Evolutionary conservation across 1,140 invertebrate genomes (phyloP).

Genomic region (Phocides pigmalion): DNA sequence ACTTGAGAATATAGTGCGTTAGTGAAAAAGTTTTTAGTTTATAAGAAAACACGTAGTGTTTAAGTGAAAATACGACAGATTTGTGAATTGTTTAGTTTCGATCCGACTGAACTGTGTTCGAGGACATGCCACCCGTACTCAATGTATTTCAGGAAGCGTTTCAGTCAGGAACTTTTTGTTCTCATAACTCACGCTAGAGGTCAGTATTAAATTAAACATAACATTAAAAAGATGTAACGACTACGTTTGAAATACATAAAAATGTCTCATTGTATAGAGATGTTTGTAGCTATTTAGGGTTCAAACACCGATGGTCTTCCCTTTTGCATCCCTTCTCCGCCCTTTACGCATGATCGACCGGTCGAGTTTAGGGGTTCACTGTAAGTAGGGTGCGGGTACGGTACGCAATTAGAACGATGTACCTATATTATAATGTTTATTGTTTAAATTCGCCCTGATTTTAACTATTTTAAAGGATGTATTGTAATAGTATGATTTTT

Average conservation of each 20-base stretch:
- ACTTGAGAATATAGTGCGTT: conserved; percentile 49
- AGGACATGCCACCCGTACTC: conserved; percentile 72
- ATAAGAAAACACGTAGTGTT: conserved; percentile 54
- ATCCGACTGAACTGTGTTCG: conserved; percentile 62
- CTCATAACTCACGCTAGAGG: conserved; percentile 80
- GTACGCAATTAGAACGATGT: conserved; percentile 35
- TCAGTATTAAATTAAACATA: conserved; percentile 65
- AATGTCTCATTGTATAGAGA: conserved; percentile 41
- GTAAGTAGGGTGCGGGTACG: conserved; percentile 70
- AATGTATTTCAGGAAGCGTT: conserved; percentile 81
- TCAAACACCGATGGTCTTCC: conserved; percentile 74
- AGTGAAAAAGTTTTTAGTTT: conserved; percentile 55
- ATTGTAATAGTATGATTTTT: too few relatives aligned
- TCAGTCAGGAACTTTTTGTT: conserved; percentile 80
- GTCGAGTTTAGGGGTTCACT: conserved; percentile 76
- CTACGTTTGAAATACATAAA: conserved; percentile 10
- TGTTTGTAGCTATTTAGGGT: conserved; percentile 54
- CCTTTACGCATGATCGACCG: conserved; percentile 83
- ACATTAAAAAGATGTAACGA: conserved; percentile 11
- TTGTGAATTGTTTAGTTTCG: conserved; percentile 68
- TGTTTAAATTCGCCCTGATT: conserved; percentile 8
- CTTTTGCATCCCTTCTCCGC: conserved; percentile 81
- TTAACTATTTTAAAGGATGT: background rate
- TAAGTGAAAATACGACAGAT: conserved; percentile 60
- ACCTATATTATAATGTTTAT: conserved; percentile 23